Conservation (phyloP, 2,113 vertebrate genomes). For the Stomatorhinus ivindoensis region DNA sequence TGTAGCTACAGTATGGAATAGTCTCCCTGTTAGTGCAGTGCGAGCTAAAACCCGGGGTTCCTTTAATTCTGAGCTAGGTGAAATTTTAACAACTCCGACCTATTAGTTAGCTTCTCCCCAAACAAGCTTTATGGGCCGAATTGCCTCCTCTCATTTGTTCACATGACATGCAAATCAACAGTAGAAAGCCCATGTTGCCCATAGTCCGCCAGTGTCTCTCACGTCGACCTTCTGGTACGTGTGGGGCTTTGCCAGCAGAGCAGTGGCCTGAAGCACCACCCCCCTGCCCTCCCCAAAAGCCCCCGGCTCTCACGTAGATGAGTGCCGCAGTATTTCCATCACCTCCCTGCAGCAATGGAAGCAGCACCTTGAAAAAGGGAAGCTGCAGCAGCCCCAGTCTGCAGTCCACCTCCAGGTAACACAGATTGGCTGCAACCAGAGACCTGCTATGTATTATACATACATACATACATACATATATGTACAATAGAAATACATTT, state of each 20-base stretch:
- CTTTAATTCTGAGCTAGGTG: too few species aligned
- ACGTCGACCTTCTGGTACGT: background rate
- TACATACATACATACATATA: too few species aligned
- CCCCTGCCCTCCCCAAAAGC: background rate
- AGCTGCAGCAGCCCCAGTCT: background rate
- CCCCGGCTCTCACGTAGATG: background rate
- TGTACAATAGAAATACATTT: background rate
- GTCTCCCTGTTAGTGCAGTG: too few species aligned
- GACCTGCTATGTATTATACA: background rate
- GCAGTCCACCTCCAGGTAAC: background rate
- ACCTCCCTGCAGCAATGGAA: background rate
- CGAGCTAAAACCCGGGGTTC: too few species aligned
- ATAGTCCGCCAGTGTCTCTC: background rate
- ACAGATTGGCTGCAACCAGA: background rate
- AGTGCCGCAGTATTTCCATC: background rate
- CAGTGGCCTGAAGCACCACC: background rate
- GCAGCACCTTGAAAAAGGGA: background rate
- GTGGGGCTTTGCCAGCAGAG: background rate
- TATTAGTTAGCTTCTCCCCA: too few species aligned
- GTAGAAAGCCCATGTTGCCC: background rate
- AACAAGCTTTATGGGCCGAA: too few species aligned
- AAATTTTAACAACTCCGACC: too few species aligned
- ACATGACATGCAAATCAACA: background rate
- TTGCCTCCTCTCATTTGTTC: too few species aligned
- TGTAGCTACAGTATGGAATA: too few species aligned